These are phyloP conservation scores for Protonibea diacanthus DNA, from an alignment of 2,797 vertebrate genomes.

Conservation along the genomic window DNA sequence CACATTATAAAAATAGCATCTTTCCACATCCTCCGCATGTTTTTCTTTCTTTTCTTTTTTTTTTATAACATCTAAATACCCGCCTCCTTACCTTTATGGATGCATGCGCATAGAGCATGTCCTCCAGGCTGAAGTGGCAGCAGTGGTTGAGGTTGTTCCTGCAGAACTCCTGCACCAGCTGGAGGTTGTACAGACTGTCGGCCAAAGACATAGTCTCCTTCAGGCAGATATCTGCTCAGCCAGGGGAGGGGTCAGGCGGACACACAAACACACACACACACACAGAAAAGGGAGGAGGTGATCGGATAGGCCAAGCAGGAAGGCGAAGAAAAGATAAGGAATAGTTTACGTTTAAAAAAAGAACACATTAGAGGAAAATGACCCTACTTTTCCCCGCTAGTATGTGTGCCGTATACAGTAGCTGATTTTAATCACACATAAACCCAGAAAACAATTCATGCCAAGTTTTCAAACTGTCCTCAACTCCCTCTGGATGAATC, in stretches of 20 bases:
- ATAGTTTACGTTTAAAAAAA: slow-evolving; percentile 57
- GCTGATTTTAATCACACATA: slow-evolving; percentile 34
- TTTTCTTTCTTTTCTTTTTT: too few relatives aligned
- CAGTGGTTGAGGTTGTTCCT: slow-evolving; percentile 95
- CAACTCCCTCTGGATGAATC: slow-evolving; percentile 52
- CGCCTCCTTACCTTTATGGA: slow-evolving; percentile 91
- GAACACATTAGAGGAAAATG: slow-evolving; percentile 27
- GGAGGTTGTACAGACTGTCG: slow-evolving; percentile 97
- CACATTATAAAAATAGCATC: slow-evolving; percentile 2
- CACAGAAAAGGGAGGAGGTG: slow-evolving; percentile 40
- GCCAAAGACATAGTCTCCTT: slow-evolving; percentile 98
- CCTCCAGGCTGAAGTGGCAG: slow-evolving; percentile 98
- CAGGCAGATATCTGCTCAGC: slow-evolving; percentile 92
- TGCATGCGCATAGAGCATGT: slow-evolving; percentile 96
- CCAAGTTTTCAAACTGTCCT: slow-evolving; percentile 33
- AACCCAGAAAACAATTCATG: slow-evolving; percentile 4
- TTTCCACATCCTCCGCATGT: neutral
- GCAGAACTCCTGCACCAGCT: slow-evolving; percentile 96
- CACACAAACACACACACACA: slow-evolving; percentile 16
- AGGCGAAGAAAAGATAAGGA: slow-evolving; percentile 69
- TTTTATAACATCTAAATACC: neutral
- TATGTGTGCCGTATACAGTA: slow-evolving; percentile 1
- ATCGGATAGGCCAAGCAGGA: slow-evolving; percentile 64
- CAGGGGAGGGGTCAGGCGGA: slow-evolving; percentile 67
- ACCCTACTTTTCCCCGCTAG: slow-evolving; percentile 11